Evolutionary conservation across 2,888 invertebrate species (phyloP).

Genomic region (Polymixis flavicincta): DNA sequence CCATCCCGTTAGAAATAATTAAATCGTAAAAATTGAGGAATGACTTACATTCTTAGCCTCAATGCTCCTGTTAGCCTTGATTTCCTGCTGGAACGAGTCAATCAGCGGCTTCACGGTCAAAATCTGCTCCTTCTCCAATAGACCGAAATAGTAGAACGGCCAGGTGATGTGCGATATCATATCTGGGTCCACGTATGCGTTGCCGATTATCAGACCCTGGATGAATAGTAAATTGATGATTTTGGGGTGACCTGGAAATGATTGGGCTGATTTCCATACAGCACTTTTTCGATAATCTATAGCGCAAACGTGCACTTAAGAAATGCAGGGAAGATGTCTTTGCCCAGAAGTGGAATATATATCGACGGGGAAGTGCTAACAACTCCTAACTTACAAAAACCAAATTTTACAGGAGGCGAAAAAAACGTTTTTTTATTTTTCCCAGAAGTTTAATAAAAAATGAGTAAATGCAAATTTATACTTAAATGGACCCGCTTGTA

Average conservation of each 20-base stretch:
- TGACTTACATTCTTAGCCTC: conserved; percentile 79
- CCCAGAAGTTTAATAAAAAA: too few relatives aligned
- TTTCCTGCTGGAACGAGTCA: conserved; percentile 76
- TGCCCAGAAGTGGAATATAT: background rate
- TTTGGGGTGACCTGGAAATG: background rate
- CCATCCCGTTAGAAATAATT: background rate
- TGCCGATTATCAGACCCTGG: conserved; percentile 85
- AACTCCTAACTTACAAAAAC: too few relatives aligned
- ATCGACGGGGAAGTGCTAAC: too few relatives aligned
- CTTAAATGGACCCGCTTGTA: too few relatives aligned
- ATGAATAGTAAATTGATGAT: conserved; percentile 23
- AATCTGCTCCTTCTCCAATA: conserved; percentile 80
- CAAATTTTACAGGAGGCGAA: too few relatives aligned
- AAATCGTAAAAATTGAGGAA: background rate
- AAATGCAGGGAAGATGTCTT: background rate
- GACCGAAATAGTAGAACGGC: conserved; percentile 82
- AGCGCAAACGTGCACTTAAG: background rate
- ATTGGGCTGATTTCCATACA: too few relatives aligned
- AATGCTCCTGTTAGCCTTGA: conserved; percentile 78
- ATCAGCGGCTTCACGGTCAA: conserved; percentile 76
- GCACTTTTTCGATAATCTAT: background rate
- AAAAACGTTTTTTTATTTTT: too few relatives aligned
- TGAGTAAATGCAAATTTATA: too few relatives aligned
- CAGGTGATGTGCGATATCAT: conserved; percentile 77
- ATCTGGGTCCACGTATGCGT: conserved; percentile 83